phyloP scores from a whole-genome alignment of 2,888 invertebrate genomes.

The Heteromyza rotundicornis region DNA sequence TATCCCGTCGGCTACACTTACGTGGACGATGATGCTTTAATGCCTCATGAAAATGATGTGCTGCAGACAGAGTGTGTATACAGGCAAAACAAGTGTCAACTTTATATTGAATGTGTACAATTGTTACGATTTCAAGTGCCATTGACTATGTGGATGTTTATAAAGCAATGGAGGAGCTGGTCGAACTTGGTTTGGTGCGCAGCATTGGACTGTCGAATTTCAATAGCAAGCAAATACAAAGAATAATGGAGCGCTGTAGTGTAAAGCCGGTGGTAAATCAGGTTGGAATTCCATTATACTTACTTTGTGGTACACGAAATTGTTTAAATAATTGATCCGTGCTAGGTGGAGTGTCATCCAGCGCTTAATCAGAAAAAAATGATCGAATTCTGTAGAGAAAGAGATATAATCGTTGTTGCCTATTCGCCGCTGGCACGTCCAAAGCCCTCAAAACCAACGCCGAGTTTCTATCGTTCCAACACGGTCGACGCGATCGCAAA shows the following conservation, averaged over 20 bases:
- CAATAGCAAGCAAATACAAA: slow-evolving; percentile 75
- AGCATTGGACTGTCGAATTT: slow-evolving; percentile 89
- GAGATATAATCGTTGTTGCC: slow-evolving; percentile 70
- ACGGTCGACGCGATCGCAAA: slow-evolving; percentile 64
- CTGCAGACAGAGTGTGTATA: slow-evolving; percentile 42
- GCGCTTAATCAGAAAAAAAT: slow-evolving; percentile 75
- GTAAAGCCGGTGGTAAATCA: slow-evolving; percentile 73
- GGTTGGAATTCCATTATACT: slow-evolving; percentile 32
- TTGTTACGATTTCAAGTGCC: slow-evolving; percentile 61
- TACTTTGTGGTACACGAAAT: not conserved
- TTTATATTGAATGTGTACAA: no score
- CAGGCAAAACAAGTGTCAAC: not conserved
- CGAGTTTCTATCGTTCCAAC: slow-evolving; percentile 63
- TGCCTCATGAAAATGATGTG: slow-evolving; percentile 36
- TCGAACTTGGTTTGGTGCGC: slow-evolving; percentile 71
- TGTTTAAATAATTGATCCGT: not conserved
- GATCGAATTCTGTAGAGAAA: slow-evolving; percentile 70
- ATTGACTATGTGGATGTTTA: slow-evolving; percentile 79
- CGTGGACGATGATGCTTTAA: slow-evolving; percentile 43
- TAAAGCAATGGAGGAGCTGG: slow-evolving; percentile 77
- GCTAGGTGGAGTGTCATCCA: slow-evolving; percentile 63
- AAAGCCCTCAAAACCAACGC: slow-evolving; percentile 57
- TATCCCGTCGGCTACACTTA: slow-evolving; percentile 75
- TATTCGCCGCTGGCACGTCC: slow-evolving; percentile 78
- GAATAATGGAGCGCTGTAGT: slow-evolving; percentile 69